A percentile compares a stretch with the other conserved stretches of the same genome.
phyloP scores from a whole-genome alignment of 2,113 vertebrate genomes.

The Polypterus bichir region DNA sequence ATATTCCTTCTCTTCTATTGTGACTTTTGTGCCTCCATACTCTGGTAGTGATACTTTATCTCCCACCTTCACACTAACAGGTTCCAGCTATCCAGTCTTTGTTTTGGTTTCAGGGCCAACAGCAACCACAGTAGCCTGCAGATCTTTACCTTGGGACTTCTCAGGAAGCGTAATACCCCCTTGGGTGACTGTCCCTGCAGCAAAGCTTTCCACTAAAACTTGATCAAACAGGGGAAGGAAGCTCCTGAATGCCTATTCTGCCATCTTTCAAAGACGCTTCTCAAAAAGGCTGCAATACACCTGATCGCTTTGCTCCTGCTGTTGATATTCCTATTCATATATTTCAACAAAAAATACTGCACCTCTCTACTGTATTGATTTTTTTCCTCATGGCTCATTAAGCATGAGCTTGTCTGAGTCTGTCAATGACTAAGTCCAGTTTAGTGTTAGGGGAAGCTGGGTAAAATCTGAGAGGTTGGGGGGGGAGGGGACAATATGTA shows the following conservation, averaged over 20 bases:
- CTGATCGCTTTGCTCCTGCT: too few species aligned
- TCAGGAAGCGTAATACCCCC: conserved; percentile 96
- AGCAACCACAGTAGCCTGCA: conserved; percentile 83
- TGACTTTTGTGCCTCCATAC: conserved; percentile 89
- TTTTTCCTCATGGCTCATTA: too few species aligned
- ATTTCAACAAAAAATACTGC: too few species aligned
- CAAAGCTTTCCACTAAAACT: conserved; percentile 79
- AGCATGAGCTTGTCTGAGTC: too few species aligned
- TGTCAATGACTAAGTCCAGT: too few species aligned
- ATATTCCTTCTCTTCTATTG: conserved; percentile 92
- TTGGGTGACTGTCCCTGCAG: conserved; percentile 77
- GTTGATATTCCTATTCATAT: too few species aligned
- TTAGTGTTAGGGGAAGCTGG: too few species aligned
- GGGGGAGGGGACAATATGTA: too few species aligned
- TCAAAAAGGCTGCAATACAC: too few species aligned
- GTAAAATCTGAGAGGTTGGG: too few species aligned
- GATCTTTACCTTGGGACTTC: conserved; percentile 86
- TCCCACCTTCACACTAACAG: conserved; percentile 81
- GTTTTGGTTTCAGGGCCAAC: conserved; percentile 67
- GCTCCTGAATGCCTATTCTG: conserved; percentile 68
- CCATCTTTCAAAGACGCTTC: too few species aligned
- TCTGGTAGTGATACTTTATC: conserved; percentile 93
- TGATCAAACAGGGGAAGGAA: conserved; percentile 92
- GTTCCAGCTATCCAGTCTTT: conserved; percentile 68
- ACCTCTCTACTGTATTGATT: too few species aligned